phyloP scores from a whole-genome alignment of 2,797 vertebrate species.

The Phrynocephalus vlangalii region DNA sequence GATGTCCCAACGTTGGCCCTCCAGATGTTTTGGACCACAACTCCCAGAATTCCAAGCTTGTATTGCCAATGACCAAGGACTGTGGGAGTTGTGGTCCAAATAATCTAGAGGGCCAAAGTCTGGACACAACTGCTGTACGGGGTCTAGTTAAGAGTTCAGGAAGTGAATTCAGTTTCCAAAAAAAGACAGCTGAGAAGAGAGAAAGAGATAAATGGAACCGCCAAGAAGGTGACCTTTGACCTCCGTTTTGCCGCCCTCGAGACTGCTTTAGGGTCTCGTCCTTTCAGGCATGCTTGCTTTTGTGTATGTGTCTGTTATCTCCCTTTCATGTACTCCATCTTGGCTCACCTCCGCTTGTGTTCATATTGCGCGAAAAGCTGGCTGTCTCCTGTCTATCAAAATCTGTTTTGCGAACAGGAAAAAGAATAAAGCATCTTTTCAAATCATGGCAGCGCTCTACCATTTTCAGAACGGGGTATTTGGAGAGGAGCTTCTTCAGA shows the following conservation, averaged over 20 bases:
- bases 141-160: not conserved
- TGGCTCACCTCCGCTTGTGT: not conserved
- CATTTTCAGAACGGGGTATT: not conserved
- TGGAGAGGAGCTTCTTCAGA: not conserved
- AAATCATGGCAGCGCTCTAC: not conserved
- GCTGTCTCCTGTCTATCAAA: not conserved
- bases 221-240: not conserved
- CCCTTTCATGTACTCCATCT: constrained; percentile 48
- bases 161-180: not conserved
- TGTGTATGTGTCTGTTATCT: not conserved
- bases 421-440: not conserved
- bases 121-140: too few species aligned
- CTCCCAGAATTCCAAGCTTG: too few species aligned
- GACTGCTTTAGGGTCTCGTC: constrained; percentile 15
- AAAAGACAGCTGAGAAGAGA: not conserved
- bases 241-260: not conserved
- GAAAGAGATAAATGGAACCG: not conserved
- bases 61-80: too few species aligned
- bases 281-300: constrained; percentile 12
- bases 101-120: too few species aligned
- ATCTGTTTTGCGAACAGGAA: not conserved
- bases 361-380: constrained; percentile 14
- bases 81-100: too few species aligned
- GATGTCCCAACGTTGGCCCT: too few species aligned
- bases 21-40: too few species aligned